phyloP scores from a whole-genome alignment of 2,888 invertebrate species.

The Eueremaeus valkanovi region DNA sequence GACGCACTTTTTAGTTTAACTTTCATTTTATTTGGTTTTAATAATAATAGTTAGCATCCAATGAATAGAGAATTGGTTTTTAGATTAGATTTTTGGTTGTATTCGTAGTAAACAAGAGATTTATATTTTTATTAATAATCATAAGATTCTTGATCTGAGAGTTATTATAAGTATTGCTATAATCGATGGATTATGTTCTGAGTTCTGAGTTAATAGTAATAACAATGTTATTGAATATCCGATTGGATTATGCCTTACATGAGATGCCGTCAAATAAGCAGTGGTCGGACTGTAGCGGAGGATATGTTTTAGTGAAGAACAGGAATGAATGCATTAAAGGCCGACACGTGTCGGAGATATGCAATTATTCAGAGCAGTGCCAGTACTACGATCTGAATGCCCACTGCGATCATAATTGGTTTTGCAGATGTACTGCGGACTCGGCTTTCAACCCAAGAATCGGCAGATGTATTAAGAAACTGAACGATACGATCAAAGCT shows the following conservation, averaged over 20 bases:
- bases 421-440: not conserved
- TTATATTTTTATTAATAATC: not conserved
- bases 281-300: not conserved
- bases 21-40: not conserved
- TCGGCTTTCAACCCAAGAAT: not conserved
- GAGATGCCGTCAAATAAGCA: not conserved
- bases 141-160: not conserved
- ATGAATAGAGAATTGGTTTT: no score
- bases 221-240: not conserved
- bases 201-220: not conserved
- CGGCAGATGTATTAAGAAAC: not conserved
- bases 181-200: not conserved
- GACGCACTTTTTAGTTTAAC: not conserved
- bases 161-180: not conserved
- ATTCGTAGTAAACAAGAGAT: not conserved
- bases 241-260: not conserved
- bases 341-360: not conserved
- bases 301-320: not conserved
- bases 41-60: no score
- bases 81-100: not conserved
- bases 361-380: constrained; percentile 6
- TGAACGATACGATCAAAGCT: not conserved
- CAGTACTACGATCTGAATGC: constrained; percentile 1
- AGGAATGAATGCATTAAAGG: not conserved
- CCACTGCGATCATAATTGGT: not conserved